phyloP scores from a whole-genome alignment of 1,140 invertebrate genomes.

The Neodiprion virginianus region DNA sequence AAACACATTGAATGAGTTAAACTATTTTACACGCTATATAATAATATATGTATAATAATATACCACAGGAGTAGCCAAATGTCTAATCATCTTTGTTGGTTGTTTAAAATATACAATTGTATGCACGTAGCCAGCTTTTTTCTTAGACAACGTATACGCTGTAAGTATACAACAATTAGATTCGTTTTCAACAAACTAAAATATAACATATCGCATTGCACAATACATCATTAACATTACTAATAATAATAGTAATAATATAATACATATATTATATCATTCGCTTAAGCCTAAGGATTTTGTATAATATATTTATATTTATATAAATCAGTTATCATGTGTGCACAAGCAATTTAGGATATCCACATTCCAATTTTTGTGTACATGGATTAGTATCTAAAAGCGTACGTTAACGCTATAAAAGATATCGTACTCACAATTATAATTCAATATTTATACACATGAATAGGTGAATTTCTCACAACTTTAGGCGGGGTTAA shows the following conservation, averaged over 20 bases:
- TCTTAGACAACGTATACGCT: not conserved
- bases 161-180: constrained; percentile 33
- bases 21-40: not conserved
- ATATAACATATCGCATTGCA: constrained; percentile 31
- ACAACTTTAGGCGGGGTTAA: constrained; percentile 28
- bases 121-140: not conserved
- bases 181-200: constrained; percentile 34
- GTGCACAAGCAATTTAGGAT: constrained; percentile 47
- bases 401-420: constrained; percentile 38
- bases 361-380: constrained; percentile 44
- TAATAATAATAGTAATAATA: constrained; percentile 28
- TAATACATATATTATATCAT: constrained; percentile 33
- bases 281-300: constrained; percentile 21
- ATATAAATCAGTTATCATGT: constrained; percentile 49
- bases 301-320: constrained; percentile 18
- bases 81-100: not conserved
- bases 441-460: constrained; percentile 24
- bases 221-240: constrained; percentile 27
- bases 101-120: not conserved
- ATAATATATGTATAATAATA: not conserved
- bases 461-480: constrained; percentile 35
- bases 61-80: not conserved
- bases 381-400: constrained; percentile 42
- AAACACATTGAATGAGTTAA: not conserved
- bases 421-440: constrained; percentile 23